Conservation (phyloP, 2,113 vertebrate species). For the Trichomycterus rosablanca region DNA sequence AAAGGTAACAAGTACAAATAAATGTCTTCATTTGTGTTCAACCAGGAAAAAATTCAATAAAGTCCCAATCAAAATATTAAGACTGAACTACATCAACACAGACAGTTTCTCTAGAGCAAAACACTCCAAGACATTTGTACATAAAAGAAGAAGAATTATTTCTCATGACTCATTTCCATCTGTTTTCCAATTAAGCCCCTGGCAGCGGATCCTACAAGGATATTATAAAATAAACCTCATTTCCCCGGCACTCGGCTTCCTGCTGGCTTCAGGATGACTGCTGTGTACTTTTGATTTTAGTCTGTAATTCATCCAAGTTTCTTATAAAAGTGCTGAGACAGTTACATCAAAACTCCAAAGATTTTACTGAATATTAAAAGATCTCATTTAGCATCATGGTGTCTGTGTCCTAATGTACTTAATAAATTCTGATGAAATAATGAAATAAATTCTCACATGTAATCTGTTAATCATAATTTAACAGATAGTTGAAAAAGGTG, state of each 20-base stretch:
- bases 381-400: no score
- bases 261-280: conserved; percentile 52
- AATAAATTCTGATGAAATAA: no score
- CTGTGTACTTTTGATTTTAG: conserved; percentile 63
- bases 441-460: no score
- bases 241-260: conserved; percentile 43
- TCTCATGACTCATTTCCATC: conserved; percentile 15
- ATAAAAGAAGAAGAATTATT: background rate
- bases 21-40: background rate
- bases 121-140: conserved; percentile 3
- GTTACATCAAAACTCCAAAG: no score
- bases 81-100: background rate
- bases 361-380: no score
- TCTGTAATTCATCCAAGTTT: conserved; percentile 65
- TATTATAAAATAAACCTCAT: conserved; percentile 66
- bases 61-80: conserved; percentile 5
- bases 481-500: no score
- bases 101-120: background rate
- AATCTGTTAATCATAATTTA: no score
- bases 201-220: conserved; percentile 54
- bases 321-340: no score
- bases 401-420: no score
- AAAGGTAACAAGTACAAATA: conserved; percentile 1
- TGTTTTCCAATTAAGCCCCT: conserved; percentile 38
- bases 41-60: conserved; percentile 1